Evolutionary conservation across 1,140 invertebrate species (phyloP), one percentile per base, ranked within the genome.

Genomic region (Monochamus saltuarius): DNA sequence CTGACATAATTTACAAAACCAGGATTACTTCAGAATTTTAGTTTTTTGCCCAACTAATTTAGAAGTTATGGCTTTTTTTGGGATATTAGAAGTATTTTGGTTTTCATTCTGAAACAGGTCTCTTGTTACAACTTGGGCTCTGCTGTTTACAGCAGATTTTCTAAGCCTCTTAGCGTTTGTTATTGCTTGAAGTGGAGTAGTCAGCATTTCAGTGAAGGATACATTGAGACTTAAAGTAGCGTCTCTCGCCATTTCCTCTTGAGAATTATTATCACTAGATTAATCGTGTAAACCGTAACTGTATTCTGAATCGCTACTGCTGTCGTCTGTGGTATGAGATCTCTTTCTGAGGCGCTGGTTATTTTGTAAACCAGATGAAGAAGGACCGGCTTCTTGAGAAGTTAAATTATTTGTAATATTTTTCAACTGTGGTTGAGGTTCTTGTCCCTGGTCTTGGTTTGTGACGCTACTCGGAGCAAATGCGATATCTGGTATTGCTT

Each of bases 11-110:
- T 16, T 46, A 4, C 43, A 46, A 19, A 4, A 46, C 43, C 43
- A 46, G 4, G 43, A 46, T 46, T 46, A 8, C 16, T 46, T 40
- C 11, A 38, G n/a, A 38, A n/a, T 38, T 38, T n/a, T n/a, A n/a
- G n/a, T n/a, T 29, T 29, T 29, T 29, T 2, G 22, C 6, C 2
- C 22, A 29, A 6, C 22, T 29, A 6, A 3, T 29, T 6, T 29
- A 29, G 22, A 29, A 2, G 6, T 29, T 29, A 3, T 29, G 22
- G 22, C 22, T 3, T 3, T 6, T 3, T 29, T 29, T 29, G 22
- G 6, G 6, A 29, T n/a, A n/a, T n/a, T 29, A 6, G 22, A 29
- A 3, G 22, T 40, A 40, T n/a, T 9, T 40, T 40, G 4, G 9
- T 40, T 40, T 40, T 40, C 1, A 4, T 4, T 40, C 4, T 40